phyloP scores from a whole-genome alignment of 2,888 invertebrate genomes.

The Cheilosia urbana region DNA sequence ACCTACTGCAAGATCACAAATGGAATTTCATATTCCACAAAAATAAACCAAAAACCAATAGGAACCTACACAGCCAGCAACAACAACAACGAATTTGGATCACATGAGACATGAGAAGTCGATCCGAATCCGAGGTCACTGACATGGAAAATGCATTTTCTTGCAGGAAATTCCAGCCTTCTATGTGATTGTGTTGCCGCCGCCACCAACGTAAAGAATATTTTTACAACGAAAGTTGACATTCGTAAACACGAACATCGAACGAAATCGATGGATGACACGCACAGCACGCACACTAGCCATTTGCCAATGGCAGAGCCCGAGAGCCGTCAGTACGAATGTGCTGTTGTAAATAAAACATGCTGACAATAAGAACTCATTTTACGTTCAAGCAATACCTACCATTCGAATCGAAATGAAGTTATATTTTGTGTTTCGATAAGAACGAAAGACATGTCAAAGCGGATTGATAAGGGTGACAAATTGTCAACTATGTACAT shows the following conservation, averaged over 20 bases:
- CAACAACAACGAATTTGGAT: constrained; percentile 56
- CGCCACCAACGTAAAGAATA: constrained; percentile 37
- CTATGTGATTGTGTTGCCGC: constrained; percentile 17
- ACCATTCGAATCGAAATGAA: constrained; percentile 36
- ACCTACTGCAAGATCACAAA: constrained; percentile 35
- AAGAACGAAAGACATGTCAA: constrained; percentile 25
- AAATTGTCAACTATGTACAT: constrained; percentile 28
- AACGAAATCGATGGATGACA: constrained; percentile 25
- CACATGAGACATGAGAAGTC: constrained; percentile 52
- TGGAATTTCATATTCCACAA: constrained; percentile 61
- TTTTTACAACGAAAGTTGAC: constrained; percentile 38
- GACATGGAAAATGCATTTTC: constrained; percentile 74
- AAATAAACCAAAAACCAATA: constrained; percentile 50
- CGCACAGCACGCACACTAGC: constrained; percentile 21
- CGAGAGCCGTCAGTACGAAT: not conserved
- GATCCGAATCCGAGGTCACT: constrained; percentile 63
- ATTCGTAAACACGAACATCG: constrained; percentile 25
- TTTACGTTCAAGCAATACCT: constrained; percentile 45
- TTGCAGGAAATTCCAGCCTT: constrained; percentile 45
- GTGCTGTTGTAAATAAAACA: constrained; percentile 22
- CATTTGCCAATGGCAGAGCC: constrained; percentile 23
- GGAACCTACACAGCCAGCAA: not conserved
- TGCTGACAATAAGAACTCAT: constrained; percentile 4
- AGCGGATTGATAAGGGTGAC: constrained; percentile 40
- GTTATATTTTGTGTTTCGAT: constrained; percentile 49